Evolutionary conservation across 2,888 invertebrate species (phyloP), one percentile per base, ranked within the genome.

Genomic region (Polietes domitor): DNA sequence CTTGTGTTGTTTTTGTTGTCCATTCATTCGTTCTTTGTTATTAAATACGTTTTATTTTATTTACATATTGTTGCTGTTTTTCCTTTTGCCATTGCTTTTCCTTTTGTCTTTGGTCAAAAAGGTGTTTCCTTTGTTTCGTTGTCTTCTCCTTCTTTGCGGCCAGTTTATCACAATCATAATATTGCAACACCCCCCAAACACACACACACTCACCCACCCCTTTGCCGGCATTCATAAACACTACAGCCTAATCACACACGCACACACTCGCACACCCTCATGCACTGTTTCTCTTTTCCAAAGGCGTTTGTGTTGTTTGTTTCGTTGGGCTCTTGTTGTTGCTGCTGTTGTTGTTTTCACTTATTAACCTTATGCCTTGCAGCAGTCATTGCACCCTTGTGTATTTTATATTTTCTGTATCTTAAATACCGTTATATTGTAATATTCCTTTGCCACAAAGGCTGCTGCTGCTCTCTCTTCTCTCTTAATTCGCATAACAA

Each of bases 331-430:
- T 37, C n/a, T 63, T n/a, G n/a, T 47, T 32, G 37, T 1, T 65
- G 76, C 12, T 72, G 70, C 17, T 37, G 17, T 68, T 76, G 74
- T 61, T 77, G 77, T 53, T 19, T 21, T 82, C 37, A 76, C 55
- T 77, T 81, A 75, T 80, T 83, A 77, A 82, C 80, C 80, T 85
- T 84, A 17, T 65, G 84, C 58, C 81, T 76, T 75, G 78, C 88
- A 89, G 89, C 89, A 89, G 88, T 89, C 89, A 89, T 87, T 89
- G 89, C 89, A 89, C 89, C 90, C 89, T 89, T 85, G 85, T 85
- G 86, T 82, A 80, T 85, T 80, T 83, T 82, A 78, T 76, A 28
- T 55, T 68, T 70, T 71, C 70, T 19, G 21, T 72, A 77, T 72
- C 75, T 75, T 26, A 74, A 79, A 61, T 71, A 77, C 32, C 32